Conservation (phyloP, 2,888 invertebrate species). For the Drosophila algonquin region DNA sequence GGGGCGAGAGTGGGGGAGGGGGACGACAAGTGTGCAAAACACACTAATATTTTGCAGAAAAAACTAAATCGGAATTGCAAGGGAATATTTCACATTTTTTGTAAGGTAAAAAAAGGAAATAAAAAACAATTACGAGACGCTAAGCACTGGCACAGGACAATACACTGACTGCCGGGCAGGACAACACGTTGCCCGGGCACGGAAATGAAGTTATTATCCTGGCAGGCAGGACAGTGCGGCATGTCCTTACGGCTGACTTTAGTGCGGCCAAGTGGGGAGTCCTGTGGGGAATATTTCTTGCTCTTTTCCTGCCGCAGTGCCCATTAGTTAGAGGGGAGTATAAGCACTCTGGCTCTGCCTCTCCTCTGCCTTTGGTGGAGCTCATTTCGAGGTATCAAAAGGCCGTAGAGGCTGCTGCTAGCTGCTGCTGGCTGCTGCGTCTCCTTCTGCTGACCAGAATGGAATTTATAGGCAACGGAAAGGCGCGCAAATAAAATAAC, state of each 20-base stretch:
- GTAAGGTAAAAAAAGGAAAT: slow-evolving; percentile 43
- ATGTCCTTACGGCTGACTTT: slow-evolving; percentile 52
- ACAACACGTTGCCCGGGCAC: slow-evolving; percentile 36
- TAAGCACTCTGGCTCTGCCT: neutral
- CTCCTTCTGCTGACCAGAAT: slow-evolving; percentile 35
- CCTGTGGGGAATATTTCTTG: slow-evolving; percentile 36
- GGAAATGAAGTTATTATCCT: slow-evolving; percentile 66
- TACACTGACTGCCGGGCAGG: slow-evolving; percentile 38
- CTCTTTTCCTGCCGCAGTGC: slow-evolving; percentile 5
- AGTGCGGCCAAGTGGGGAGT: slow-evolving; percentile 31
- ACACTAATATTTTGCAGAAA: slow-evolving; percentile 45
- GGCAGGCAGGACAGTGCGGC: slow-evolving; percentile 6
- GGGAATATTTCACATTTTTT: slow-evolving; percentile 41
- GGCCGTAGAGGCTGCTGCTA: neutral
- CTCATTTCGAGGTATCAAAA: slow-evolving; percentile 21
- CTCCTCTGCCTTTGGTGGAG: neutral
- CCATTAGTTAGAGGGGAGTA: slow-evolving; percentile 11
- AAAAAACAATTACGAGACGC: slow-evolving; percentile 57
- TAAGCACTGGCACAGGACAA: slow-evolving; percentile 42
- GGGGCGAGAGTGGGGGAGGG: neutral
- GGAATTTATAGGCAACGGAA: slow-evolving; percentile 65
- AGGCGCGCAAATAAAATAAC: slow-evolving; percentile 64
- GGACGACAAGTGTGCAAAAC: slow-evolving; percentile 46
- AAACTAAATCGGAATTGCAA: slow-evolving; percentile 31
- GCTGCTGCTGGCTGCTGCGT: neutral